Evolutionary conservation across 2,888 invertebrate genomes (phyloP), one percentile per base, ranked within the genome.

Genomic region (Onchidella celtica): DNA sequence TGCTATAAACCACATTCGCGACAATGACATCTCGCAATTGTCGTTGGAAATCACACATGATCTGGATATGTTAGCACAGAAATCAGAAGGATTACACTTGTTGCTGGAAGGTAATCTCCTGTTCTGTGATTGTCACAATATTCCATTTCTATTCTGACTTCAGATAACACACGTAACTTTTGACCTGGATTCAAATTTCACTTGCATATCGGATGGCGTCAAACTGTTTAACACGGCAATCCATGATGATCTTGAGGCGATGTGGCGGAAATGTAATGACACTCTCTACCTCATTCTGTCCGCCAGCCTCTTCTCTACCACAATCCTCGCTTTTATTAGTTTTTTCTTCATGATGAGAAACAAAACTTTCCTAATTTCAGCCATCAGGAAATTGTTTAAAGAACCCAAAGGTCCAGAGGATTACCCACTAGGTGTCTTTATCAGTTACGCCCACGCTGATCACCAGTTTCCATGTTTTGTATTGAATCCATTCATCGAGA

Each of bases 111-210:
- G 78, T 38, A 78, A 78, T 24, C 29, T n/a, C 0, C 6, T 78
- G 24, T 78, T 70, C 0, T 78, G 78, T 27, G 70, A 68, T 21
- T 78, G 78, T 27, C 6, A 29, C 14, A 61, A 61, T 40, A 9
- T 78, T 38, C 27, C 29, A 38, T 78, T 70, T 70, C 61, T 78
- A 17, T n/a, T 38, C 0, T 78, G 78, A 70, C 21, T 78, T 34
- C n/a, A 6, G 34, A 38, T 40, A 1, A 78, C 78, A 0, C 21
- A 57, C 3, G 78, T 78, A 9, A 29, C 29, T 0, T n/a, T 69
- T 6, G 78, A 70, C n/a, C 9, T n/a, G 0, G 24, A 11, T n/a
- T 6, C 27, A 21, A 61, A 36, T 70, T 24, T 65, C 27, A 17
- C 63, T 3, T 78, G 78, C n/a, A 1, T 57, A 1, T 27, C 68